A percentile compares a stretch with the other conserved stretches of the same genome.
phyloP scores from a whole-genome alignment of 2,888 invertebrate genomes.

The Cerastis leucographa region DNA sequence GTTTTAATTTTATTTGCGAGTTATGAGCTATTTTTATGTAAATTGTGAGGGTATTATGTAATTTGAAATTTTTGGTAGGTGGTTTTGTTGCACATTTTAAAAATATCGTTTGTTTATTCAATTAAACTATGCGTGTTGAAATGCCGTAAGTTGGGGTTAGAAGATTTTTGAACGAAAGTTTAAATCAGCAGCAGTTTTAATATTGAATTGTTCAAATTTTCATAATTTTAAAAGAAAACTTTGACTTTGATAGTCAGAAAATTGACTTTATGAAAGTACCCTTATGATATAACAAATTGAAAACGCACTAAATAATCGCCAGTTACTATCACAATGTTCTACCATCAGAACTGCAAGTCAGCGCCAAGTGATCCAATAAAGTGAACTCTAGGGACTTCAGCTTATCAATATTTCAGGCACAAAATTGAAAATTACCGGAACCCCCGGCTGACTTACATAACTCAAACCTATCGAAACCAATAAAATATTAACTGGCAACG shows the following conservation, averaged over 20 bases:
- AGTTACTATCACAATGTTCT: conserved; percentile 24
- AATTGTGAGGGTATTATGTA: conserved; percentile 11
- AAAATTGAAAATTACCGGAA: conserved; percentile 89
- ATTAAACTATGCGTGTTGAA: background rate
- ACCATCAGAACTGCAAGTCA: conserved; percentile 58
- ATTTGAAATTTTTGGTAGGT: background rate
- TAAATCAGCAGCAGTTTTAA: background rate
- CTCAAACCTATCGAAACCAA: conserved; percentile 89
- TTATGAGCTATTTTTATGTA: conserved; percentile 42
- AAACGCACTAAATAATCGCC: conserved; percentile 9
- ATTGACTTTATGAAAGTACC: background rate
- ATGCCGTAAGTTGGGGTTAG: background rate
- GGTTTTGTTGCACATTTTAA: background rate
- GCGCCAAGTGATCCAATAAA: conserved; percentile 69
- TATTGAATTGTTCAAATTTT: background rate
- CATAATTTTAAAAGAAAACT: background rate
- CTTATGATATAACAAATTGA: conserved; percentile 5
- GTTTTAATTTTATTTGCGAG: conserved; percentile 47
- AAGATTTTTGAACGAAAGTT: background rate
- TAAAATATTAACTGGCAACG: conserved; percentile 89
- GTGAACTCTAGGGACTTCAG: conserved; percentile 68
- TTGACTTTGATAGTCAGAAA: background rate
- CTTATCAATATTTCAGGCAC: conserved; percentile 89
- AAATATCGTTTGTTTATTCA: background rate
- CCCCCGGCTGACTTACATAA: conserved; percentile 83